These are phyloP conservation scores for Lota lota DNA, from an alignment of 2,113 vertebrate genomes.

Conservation along the genomic window DNA sequence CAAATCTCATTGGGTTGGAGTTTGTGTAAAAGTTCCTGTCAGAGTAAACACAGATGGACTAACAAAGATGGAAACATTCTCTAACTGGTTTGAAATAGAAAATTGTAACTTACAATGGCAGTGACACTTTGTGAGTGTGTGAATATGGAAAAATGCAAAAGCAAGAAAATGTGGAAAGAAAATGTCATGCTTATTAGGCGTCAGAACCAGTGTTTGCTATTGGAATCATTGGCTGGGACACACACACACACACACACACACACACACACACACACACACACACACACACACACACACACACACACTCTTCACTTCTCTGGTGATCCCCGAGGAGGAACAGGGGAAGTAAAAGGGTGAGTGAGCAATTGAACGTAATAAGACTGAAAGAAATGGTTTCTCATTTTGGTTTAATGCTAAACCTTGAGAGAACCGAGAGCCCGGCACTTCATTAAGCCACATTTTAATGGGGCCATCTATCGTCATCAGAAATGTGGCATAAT, in stretches of 20 bases:
- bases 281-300: slow-evolving; percentile 29
- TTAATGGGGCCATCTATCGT: slow-evolving; percentile 81
- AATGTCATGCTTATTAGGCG: no score
- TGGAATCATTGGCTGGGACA: neutral
- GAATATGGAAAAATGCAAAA: no score
- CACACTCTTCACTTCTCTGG: slow-evolving; percentile 65
- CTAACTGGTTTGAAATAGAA: no score
- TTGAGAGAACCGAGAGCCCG: slow-evolving; percentile 68
- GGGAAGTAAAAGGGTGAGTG: slow-evolving; percentile 65
- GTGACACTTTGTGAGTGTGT: no score
- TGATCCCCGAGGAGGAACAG: slow-evolving; percentile 71
- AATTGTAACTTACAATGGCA: no score
- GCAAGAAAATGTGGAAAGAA: no score
- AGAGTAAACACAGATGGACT: no score
- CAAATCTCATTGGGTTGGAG: no score
- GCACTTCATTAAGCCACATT: slow-evolving; percentile 77
- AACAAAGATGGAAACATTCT: no score
- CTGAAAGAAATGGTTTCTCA: slow-evolving; percentile 82
- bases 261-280: no score
- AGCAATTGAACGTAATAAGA: slow-evolving; percentile 83
- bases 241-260: slow-evolving; percentile 3
- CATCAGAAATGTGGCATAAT: slow-evolving; percentile 77
- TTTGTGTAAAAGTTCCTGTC: no score
- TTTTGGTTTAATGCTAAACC: slow-evolving; percentile 81
- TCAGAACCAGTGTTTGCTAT: no score